These are phyloP conservation scores for Pyrgilauda ruficollis DNA, from an alignment of 2,113 vertebrate genomes.

Conservation along the genomic window DNA sequence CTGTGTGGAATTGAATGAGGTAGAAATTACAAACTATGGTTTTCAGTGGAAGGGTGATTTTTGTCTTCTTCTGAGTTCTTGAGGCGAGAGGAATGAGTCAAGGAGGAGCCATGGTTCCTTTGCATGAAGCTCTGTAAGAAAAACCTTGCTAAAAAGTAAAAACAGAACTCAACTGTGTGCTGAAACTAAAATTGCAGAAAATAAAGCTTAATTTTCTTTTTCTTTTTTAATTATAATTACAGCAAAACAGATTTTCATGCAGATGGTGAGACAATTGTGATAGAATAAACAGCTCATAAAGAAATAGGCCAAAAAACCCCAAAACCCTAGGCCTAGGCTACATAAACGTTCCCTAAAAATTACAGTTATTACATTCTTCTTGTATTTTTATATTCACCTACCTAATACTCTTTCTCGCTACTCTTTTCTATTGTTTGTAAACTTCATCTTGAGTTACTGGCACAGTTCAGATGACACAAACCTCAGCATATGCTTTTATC, in stretches of 20 bases:
- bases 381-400: not conserved
- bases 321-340: not conserved
- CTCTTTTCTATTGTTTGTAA: not conserved
- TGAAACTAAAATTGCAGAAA: not conserved
- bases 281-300: not conserved
- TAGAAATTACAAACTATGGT: not conserved
- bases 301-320: not conserved
- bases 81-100: not conserved
- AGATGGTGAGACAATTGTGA: not conserved
- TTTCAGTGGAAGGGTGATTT: not conserved
- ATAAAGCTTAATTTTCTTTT: not conserved
- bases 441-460: not conserved
- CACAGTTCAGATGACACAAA: not conserved
- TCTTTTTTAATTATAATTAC: no score
- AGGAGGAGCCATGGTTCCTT: not conserved
- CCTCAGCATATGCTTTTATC: not conserved
- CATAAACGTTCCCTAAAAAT: not conserved
- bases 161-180: not conserved
- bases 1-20: not conserved
- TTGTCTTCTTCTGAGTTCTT: not conserved
- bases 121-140: not conserved
- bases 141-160: not conserved
- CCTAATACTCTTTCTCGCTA: not conserved
- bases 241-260: not conserved
- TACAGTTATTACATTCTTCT: accelerated